Conservation (phyloP, 2,888 invertebrate species). For the Geotrupes spiniger region DNA sequence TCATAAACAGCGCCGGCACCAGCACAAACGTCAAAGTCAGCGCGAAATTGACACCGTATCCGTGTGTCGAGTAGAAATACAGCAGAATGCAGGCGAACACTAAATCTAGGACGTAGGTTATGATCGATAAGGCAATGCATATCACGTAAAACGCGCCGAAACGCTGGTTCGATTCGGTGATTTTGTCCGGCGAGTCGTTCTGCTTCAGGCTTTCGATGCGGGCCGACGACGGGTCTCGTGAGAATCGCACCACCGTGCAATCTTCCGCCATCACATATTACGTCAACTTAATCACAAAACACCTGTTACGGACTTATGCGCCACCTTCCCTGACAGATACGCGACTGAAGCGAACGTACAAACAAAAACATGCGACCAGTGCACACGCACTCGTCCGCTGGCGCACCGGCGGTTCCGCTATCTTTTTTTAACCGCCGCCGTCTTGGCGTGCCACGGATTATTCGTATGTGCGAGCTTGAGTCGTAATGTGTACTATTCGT, state of each 20-base stretch:
- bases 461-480: no score
- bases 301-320: no score
- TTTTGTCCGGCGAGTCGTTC: conserved; percentile 41
- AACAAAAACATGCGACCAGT: no score
- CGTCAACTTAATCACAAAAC: neutral
- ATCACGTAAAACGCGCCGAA: conserved; percentile 48
- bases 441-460: no score
- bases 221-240: conserved; percentile 46
- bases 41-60: conserved; percentile 50
- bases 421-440: no score
- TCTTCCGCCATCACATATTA: conserved; percentile 46
- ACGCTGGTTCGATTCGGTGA: conserved; percentile 40
- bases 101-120: conserved; percentile 50
- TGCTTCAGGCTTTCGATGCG: conserved; percentile 47
- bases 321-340: no score
- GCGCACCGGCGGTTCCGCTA: no score
- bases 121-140: conserved; percentile 49
- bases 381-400: no score
- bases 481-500: no score
- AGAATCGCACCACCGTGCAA: conserved; percentile 50
- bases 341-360: no score
- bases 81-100: conserved; percentile 47
- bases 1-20: conserved; percentile 53
- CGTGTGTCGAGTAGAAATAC: conserved; percentile 47
- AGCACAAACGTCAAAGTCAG: conserved; percentile 54